Evolutionary conservation across 2,888 invertebrate genomes (phyloP), one percentile per base, ranked within the genome.

Genomic region (Agapostemon virescens): DNA sequence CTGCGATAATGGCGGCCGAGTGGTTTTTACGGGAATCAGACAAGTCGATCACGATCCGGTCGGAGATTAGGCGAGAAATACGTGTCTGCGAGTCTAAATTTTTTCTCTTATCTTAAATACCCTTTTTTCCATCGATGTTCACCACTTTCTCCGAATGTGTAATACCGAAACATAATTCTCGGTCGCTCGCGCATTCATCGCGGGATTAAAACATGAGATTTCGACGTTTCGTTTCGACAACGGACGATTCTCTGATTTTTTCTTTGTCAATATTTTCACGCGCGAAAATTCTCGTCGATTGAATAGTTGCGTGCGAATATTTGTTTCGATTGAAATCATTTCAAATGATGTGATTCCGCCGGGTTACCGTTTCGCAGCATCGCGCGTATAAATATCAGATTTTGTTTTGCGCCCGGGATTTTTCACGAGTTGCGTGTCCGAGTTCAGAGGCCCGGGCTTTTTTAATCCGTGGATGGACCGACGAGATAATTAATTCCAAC

Each of bases 401-500:
- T 9, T 26, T 30, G 26, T 20, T 40, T 58, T 69, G 36, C 58
- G 40, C 15, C 20, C n/a, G 30, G 40, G 40, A 42, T 38, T 58
- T 58, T 70, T 42, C 58, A 58, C 42, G 55, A 11, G n/a, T 26
- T 30, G 38, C 30, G 26, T n/a, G 49, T 69, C 11, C 38, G 38
- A 33, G 58, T 70, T n/a, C 42, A 13, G 40, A 17, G 17, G 36
- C n/a, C 45, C 45, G 38, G 15, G 23, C n/a, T 67, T 70, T 61
- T 77, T 79, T 67, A 67, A 67, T 63, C 42, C 63, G 38, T 64
- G n/a, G 23, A 23, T n/a, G 52, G 17, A 0, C 64, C 23, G 42
- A 13, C 52, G 52, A 71, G 71, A 71, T 79, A 83, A 83, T 82
- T 82, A 82, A 82, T 77, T 82, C 79, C 76, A 45, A 42, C 82